These are phyloP conservation scores for Crax fasciolata DNA, from an alignment of 2,797 vertebrate species.

Conservation along the genomic window DNA sequence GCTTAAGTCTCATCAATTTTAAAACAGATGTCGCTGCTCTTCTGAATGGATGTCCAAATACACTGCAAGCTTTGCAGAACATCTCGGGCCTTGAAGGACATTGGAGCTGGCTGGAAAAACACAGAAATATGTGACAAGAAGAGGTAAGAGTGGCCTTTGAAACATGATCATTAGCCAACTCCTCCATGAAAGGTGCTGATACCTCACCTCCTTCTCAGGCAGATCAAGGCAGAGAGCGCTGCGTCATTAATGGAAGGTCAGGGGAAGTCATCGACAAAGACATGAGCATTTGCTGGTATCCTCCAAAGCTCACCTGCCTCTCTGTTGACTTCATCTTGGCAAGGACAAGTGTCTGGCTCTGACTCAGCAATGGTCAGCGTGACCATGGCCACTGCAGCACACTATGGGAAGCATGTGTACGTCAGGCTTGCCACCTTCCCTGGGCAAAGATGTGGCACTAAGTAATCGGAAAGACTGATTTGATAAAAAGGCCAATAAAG, in stretches of 20 bases:
- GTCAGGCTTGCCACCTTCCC: background rate
- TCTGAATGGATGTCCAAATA: background rate
- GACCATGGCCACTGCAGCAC: background rate
- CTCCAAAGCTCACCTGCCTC: background rate
- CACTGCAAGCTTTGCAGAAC: background rate
- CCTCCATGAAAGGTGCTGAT: background rate
- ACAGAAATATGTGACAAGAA: accelerated
- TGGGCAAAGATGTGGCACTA: background rate
- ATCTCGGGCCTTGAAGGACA: background rate
- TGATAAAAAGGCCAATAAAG: background rate
- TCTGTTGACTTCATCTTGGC: background rate
- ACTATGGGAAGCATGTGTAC: background rate
- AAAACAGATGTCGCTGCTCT: background rate
- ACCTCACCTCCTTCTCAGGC: background rate
- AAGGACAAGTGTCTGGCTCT: background rate
- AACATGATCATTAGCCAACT: background rate
- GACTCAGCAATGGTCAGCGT: background rate
- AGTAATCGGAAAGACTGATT: background rate
- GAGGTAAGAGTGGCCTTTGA: background rate
- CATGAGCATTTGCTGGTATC: background rate
- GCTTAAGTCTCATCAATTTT: background rate
- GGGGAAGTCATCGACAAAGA: background rate
- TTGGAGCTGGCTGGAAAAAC: background rate
- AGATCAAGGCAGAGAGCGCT: background rate
- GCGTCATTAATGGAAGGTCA: background rate